Evolutionary conservation across 2,797 vertebrate genomes (phyloP).

Genomic region (Macrochelys suwanniensis): DNA sequence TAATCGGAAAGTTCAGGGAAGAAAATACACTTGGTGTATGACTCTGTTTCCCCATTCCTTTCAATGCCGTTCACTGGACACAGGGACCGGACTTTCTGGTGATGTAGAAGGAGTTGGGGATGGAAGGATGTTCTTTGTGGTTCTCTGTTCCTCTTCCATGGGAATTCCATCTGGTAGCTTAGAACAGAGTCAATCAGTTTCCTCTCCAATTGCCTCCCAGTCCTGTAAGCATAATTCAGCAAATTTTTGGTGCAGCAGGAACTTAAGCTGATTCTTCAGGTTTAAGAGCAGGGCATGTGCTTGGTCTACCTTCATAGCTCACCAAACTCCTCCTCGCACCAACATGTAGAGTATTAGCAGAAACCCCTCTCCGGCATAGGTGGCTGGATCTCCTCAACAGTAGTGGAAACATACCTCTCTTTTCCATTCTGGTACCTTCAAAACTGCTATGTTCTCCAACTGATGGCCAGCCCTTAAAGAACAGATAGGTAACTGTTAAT

Average conservation of each 20-base stretch:
- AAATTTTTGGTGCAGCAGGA: not conserved
- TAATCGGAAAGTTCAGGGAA: not conserved
- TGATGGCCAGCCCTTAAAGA: not conserved
- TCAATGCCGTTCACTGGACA: not conserved
- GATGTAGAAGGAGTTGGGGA: not conserved
- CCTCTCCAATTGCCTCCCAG: not conserved
- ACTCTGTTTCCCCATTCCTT: not conserved
- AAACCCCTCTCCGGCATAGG: not conserved
- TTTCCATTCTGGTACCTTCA: not conserved
- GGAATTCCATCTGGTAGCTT: not conserved
- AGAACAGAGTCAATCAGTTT: not conserved
- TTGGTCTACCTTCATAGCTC: not conserved
- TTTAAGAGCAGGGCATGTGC: not conserved
- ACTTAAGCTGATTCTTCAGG: not conserved
- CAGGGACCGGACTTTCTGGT: not conserved
- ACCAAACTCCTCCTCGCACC: not conserved
- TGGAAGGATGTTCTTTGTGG: too few relatives aligned
- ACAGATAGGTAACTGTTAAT: not conserved
- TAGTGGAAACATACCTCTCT: not conserved
- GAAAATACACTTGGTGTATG: not conserved
- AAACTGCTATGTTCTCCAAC: not conserved
- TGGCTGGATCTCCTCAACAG: not conserved
- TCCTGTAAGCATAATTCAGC: not conserved
- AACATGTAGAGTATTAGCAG: not conserved
- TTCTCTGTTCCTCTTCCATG: not conserved